These are phyloP conservation scores for Leucosticte australis DNA, from an alignment of 2,113 vertebrate genomes.

Conservation along the genomic window DNA sequence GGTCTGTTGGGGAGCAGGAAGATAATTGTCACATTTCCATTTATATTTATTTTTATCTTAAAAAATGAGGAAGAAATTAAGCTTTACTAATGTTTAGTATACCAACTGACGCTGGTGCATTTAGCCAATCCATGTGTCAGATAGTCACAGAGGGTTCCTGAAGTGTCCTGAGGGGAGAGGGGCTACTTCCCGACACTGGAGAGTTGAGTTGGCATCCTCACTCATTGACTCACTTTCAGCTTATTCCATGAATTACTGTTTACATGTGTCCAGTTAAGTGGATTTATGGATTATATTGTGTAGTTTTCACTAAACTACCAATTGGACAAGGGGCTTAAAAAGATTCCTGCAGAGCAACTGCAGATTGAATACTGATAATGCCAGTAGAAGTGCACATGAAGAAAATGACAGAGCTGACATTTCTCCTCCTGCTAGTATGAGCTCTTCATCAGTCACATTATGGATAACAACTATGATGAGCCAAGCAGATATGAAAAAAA, in stretches of 20 bases:
- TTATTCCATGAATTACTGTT: neutral
- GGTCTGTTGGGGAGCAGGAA: neutral
- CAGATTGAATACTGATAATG: neutral
- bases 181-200: accelerated
- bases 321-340: neutral
- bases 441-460: neutral
- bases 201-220: neutral
- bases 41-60: neutral
- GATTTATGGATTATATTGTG: neutral
- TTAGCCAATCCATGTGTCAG: neutral
- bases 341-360: neutral
- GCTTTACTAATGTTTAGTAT: neutral
- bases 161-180: neutral
- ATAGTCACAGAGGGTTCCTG: neutral
- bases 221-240: neutral
- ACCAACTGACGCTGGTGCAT: neutral
- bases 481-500: neutral
- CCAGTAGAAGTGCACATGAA: neutral
- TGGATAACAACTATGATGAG: neutral
- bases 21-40: neutral
- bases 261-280: neutral
- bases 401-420: neutral
- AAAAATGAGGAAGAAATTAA: neutral
- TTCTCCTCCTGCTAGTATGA: neutral
- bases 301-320: neutral